Conservation (phyloP, 37 sponge, comb jelly and placozoan species). For the Axinella damicornis region DNA sequence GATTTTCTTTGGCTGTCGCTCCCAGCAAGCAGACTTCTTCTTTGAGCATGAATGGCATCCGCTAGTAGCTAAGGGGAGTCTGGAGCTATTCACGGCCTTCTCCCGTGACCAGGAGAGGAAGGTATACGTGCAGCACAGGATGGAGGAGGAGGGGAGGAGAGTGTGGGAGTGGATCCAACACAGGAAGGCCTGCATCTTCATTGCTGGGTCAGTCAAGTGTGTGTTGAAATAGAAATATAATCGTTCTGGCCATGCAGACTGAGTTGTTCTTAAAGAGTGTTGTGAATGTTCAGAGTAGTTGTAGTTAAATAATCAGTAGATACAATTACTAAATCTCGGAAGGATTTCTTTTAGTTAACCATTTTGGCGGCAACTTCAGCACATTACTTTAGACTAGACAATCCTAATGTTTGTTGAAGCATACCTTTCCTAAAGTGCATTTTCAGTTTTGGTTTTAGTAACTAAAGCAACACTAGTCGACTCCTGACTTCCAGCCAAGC, state of each 20-base stretch:
- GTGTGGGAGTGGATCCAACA: conserved; percentile 79
- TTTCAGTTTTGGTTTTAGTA: no score
- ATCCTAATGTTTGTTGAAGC: no score
- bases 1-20: conserved; percentile 97
- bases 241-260: neutral
- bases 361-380: no score
- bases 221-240: neutral
- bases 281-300: no score
- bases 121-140: conserved; percentile 93
- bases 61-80: conserved; percentile 24
- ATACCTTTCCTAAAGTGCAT: no score
- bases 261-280: no score
- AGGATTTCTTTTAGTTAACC: no score
- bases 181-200: conserved; percentile 75
- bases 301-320: no score
- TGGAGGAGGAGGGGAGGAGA: conserved; percentile 68
- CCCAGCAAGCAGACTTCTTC: conserved; percentile 80
- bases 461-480: no score
- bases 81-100: conserved; percentile 89
- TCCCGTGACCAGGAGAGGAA: conserved; percentile 93
- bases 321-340: no score
- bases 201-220: conserved; percentile 84
- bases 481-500: no score
- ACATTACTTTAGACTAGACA: no score
- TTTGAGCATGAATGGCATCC: conserved; percentile 85